These are phyloP conservation scores for Hirtodrosophila histrioides DNA, from an alignment of 2,888 invertebrate species.

Conservation along the genomic window DNA sequence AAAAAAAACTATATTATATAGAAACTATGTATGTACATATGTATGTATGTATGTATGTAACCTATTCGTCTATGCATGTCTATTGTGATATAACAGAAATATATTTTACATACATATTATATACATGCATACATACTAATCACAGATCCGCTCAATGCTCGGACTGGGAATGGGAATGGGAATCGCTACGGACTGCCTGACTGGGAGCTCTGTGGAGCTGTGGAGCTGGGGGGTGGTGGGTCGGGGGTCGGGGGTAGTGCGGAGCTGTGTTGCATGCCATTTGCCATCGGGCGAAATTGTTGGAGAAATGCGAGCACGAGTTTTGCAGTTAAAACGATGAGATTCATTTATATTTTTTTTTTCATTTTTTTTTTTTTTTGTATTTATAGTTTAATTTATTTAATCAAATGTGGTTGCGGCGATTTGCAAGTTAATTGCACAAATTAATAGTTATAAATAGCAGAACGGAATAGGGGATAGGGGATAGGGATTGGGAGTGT, in stretches of 20 bases:
- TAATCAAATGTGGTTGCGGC: slow-evolving; percentile 50
- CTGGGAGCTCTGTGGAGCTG: neutral
- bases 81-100: slow-evolving; percentile 14
- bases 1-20: slow-evolving; percentile 27
- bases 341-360: neutral
- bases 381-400: slow-evolving; percentile 51
- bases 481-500: slow-evolving; percentile 2
- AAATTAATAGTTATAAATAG: slow-evolving; percentile 66
- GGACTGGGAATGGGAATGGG: slow-evolving; percentile 14
- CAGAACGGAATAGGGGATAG: slow-evolving; percentile 31
- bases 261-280: slow-evolving; percentile 6
- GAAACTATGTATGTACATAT: neutral
- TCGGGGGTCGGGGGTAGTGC: too few species aligned
- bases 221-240: neutral
- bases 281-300: slow-evolving; percentile 41
- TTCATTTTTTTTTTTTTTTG: slow-evolving; percentile 13
- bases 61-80: neutral
- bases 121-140: slow-evolving; percentile 27
- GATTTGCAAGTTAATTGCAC: slow-evolving; percentile 72
- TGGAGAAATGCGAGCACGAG: slow-evolving; percentile 59
- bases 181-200: slow-evolving; percentile 2
- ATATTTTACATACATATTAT: slow-evolving; percentile 1
- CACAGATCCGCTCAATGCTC: slow-evolving; percentile 16
- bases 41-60: slow-evolving; percentile 8
- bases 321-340: slow-evolving; percentile 22